Evolutionary conservation across 2,888 invertebrate genomes (phyloP).

Genomic region (Xestia ashworthii): DNA sequence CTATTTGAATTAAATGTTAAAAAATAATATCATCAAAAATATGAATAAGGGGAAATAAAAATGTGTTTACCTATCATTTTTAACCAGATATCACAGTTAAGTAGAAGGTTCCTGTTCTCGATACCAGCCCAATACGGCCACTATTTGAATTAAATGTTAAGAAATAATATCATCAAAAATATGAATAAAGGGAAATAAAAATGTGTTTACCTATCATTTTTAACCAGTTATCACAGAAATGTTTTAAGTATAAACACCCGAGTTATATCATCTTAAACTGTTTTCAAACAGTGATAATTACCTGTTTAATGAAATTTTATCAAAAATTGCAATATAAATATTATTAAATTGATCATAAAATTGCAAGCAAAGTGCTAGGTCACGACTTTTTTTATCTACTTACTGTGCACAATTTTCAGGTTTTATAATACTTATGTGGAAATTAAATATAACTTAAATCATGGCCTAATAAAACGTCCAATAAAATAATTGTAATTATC

Average conservation of each 20-base stretch:
- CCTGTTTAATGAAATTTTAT: slow-evolving; percentile 55
- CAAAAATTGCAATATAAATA: slow-evolving; percentile 57
- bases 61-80: neutral
- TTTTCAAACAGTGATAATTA: slow-evolving; percentile 54
- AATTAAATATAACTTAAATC: neutral
- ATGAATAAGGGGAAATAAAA: neutral
- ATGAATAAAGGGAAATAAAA: neutral
- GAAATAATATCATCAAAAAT: neutral
- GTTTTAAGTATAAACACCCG: neutral
- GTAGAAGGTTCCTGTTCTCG: neutral
- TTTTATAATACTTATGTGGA: neutral
- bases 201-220: neutral
- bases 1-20: neutral
- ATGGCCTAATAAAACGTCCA: neutral
- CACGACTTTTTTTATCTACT: slow-evolving; percentile 41
- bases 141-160: neutral
- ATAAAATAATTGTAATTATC: neutral
- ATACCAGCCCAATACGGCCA: neutral
- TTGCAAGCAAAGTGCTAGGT: slow-evolving; percentile 19
- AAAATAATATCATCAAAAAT: neutral
- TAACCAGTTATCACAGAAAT: neutral
- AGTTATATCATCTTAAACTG: slow-evolving; percentile 24
- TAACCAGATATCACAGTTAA: neutral
- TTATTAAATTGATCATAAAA: slow-evolving; percentile 21
- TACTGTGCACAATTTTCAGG: slow-evolving; percentile 15